Evolutionary conservation across 1,140 invertebrate species (phyloP).

Genomic region (Achroia grisella): DNA sequence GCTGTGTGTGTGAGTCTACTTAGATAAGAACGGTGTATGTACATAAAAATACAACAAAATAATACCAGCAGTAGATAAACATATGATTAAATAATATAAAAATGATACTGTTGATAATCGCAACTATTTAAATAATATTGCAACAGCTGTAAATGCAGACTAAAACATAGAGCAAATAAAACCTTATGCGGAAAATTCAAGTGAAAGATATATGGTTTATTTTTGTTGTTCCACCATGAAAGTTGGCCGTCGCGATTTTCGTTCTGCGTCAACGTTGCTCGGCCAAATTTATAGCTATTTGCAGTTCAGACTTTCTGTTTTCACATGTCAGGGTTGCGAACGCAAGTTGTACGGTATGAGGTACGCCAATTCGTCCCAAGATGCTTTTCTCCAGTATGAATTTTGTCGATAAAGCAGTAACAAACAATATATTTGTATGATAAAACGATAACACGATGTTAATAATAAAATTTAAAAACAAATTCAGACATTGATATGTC

Average conservation of each 20-base stretch:
- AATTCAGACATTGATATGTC: too few species aligned
- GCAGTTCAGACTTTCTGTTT: constrained; percentile 56
- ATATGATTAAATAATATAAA: too few species aligned
- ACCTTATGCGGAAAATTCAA: constrained; percentile 36
- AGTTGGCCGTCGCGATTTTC: constrained; percentile 48
- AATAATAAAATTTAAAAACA: too few species aligned
- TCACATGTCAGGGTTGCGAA: constrained; percentile 46
- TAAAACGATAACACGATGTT: too few species aligned
- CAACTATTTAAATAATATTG: not conserved
- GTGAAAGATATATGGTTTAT: constrained; percentile 58
- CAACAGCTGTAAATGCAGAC: not conserved
- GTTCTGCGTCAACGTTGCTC: constrained; percentile 46
- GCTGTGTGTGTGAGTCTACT: too few species aligned
- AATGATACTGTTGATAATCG: too few species aligned
- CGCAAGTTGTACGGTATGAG: constrained; percentile 16
- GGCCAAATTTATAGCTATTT: constrained; percentile 57
- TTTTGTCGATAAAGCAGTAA: too few species aligned
- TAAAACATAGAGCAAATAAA: constrained; percentile 16
- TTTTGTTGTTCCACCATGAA: constrained; percentile 54
- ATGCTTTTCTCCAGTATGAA: too few species aligned
- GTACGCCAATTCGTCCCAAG: constrained; percentile 1
- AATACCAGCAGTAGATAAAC: too few species aligned
- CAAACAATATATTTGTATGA: too few species aligned
- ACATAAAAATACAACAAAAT: too few species aligned
- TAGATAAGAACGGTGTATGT: too few species aligned